phyloP scores from a whole-genome alignment of 2,797 vertebrate species.

The Nannoperca obscura region DNA sequence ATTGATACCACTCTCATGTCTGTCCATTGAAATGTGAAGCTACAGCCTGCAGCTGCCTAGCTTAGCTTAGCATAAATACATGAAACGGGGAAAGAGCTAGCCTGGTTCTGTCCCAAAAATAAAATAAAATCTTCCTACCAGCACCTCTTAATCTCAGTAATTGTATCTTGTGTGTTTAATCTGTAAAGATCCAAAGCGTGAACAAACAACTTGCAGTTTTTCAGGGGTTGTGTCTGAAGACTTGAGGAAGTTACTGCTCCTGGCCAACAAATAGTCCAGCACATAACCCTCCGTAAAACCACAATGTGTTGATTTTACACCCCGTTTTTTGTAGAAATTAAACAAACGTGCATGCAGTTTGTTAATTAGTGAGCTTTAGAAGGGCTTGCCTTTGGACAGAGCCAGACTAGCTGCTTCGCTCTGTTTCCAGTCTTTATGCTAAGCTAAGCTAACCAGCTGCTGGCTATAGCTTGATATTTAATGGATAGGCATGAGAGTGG shows the following conservation, averaged over 20 bases:
- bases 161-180: neutral
- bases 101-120: neutral
- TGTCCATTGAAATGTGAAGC: neutral
- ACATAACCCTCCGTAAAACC: neutral
- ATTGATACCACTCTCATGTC: neutral
- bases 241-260: neutral
- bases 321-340: neutral
- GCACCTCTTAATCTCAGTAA: neutral
- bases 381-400: neutral
- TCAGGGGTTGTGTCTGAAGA: too few species aligned
- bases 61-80: neutral
- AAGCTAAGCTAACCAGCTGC: neutral
- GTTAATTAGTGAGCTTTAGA: neutral
- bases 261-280: neutral
- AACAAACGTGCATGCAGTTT: neutral
- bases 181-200: rapidly evolving
- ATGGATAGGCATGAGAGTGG: neutral
- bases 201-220: neutral
- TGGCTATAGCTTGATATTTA: neutral
- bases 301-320: neutral
- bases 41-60: neutral
- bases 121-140: too few species aligned
- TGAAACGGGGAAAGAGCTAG: neutral
- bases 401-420: neutral
- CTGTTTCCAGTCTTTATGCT: neutral